Conservation (phyloP, 64 coral and sea anemone genomes). For the Platygyra sinensis region DNA sequence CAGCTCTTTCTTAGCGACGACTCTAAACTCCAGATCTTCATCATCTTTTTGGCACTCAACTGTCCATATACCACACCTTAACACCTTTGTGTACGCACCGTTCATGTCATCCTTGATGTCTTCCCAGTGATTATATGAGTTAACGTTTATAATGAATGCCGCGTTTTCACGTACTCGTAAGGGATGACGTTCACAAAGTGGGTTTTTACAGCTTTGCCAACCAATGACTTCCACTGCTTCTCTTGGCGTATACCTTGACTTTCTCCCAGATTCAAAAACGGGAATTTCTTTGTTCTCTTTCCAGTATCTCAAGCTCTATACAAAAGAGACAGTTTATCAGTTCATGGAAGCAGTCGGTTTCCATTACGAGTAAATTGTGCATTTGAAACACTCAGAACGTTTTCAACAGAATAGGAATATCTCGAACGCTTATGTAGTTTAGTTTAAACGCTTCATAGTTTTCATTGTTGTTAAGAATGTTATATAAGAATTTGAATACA, state of each 20-base stretch:
- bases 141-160: constrained; percentile 26
- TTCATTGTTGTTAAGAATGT: not conserved
- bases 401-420: constrained; percentile 11
- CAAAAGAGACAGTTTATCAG: constrained; percentile 28
- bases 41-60: constrained; percentile 34
- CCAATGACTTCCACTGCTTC: constrained; percentile 38
- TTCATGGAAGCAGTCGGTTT: constrained; percentile 30
- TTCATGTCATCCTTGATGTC: constrained; percentile 72
- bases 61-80: constrained; percentile 61
- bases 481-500: constrained; percentile 1
- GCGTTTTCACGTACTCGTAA: constrained; percentile 48
- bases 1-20: constrained; percentile 37
- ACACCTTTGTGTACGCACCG: constrained; percentile 49
- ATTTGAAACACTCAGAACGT: constrained; percentile 9
- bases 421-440: not conserved
- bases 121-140: constrained; percentile 53
- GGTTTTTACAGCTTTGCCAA: not conserved
- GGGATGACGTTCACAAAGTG: constrained; percentile 45
- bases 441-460: not conserved
- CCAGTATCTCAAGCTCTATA: constrained; percentile 18
- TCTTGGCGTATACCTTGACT: constrained; percentile 28
- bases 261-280: constrained; percentile 55
- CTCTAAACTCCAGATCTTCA: not conserved
- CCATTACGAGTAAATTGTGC: constrained; percentile 20
- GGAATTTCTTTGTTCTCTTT: constrained; percentile 33